Evolutionary conservation across 2,113 vertebrate genomes (phyloP), one percentile per base, ranked within the genome.

Genomic region (Passer montanus): DNA sequence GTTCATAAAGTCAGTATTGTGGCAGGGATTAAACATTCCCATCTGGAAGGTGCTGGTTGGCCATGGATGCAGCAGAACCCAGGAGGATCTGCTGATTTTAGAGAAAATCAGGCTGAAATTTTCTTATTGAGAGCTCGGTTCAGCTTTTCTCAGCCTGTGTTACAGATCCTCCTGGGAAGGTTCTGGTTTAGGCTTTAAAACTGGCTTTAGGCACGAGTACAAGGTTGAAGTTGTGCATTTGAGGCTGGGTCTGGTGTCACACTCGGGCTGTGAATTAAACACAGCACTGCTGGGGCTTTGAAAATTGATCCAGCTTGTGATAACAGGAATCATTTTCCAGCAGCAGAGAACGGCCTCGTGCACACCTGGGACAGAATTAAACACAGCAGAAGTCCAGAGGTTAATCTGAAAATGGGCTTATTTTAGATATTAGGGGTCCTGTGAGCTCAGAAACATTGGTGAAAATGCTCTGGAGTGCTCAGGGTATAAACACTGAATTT

Each of bases 61-160:
- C 72, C 68, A 1, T 17, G 75, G 63, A 3, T 73, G 24, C 15
- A 28, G 72, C 4, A 86, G 76, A 75, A 64, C 10, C 19, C 39
- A 3, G 5, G 16, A 15, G 44, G 67, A 49, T 41, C 4, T 44
- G 43, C n/a, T 69, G 85, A 18, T 23, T n/a, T 55, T 1, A 35
- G 26, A 31, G 59, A 50, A 82, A 68, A 41, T 1, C 22, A 4
- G 13, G 4, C 26, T 55, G 30, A 14, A 13, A 7, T 47, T 23
- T 63, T 41, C 21, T 3, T 8, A 0, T 1, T 1, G 11, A 53
- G 49, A 8, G 24, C 30, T 70, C 12, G 0, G n/a, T 5, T 74
- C 52, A 20, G 46, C 56, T 47, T 68, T 73, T 41, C 39, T n/a
- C 35, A 28, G 4, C 31, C 47, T 13, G 15, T 17, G 8, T 15